Evolutionary conservation across 2,797 vertebrate genomes (phyloP), one percentile per base, ranked within the genome.

Genomic region (Labeo calbasu): DNA sequence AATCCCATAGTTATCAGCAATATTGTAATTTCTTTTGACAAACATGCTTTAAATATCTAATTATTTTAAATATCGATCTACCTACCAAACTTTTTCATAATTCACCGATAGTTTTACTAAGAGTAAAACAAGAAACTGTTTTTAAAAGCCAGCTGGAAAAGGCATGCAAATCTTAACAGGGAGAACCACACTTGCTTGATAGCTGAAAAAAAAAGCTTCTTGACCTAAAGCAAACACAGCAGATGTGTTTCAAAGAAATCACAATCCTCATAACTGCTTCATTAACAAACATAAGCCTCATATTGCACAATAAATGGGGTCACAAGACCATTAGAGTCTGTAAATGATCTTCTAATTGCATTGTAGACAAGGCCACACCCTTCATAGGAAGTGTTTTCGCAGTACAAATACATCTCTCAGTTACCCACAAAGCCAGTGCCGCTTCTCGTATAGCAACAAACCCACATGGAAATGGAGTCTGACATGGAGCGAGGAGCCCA

Each of bases 391-490:
- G 70, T 55, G 40, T 65, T 84, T 72, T 59, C 59, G 63, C 79
- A 66, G 68, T 72, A 79, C 57, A 84, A 79, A 84, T 65, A 71
- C 66, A 81, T 51, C 15, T 63, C 71, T 68, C 3, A 40, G 23
- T 43, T 14, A 10, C 12, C 3, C 46, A 84, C 15, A 84, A 51
- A 69, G 36, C 61, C 57, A 57, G 32, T 28, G 0, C 11, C 2
- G 14, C 19, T 70, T 77, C 46, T 51, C 5, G 46, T 21, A 43
- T 46, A 50, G 19, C 53, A 28, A 21, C 48, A 17, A 53, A 15
- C 7, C 2, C 48, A 7, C 4, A 87, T 79, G 28, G 36, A 87
- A 28, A 89, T 89, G 86, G 88, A 88, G 23, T 59, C 69, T 28
- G 68, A 68, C 1, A 19, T 76, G 7, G 85, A 88, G 7, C 80